Percentiles rank a stretch among this genome's conserved stretches.
phyloP scores from a whole-genome alignment of 2,888 invertebrate species.

The Phyllotreta cruciferae region DNA sequence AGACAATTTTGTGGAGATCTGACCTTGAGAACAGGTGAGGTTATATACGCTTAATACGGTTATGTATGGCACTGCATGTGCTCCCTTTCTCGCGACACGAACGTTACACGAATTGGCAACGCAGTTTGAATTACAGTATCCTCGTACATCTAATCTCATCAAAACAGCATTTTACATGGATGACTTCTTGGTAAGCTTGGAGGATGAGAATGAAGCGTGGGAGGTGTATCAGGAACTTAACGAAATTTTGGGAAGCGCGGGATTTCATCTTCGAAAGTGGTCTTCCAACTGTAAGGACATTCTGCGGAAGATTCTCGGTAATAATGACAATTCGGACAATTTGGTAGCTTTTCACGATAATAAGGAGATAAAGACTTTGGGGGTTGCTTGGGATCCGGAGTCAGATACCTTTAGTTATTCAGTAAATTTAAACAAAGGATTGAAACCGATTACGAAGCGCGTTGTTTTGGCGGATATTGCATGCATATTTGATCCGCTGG shows the following conservation, averaged over 20 bases:
- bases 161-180: constrained; percentile 34
- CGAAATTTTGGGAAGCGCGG: constrained; percentile 13
- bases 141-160: constrained; percentile 19
- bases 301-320: not conserved
- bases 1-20: constrained; percentile 23
- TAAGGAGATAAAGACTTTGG: constrained; percentile 9
- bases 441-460: constrained; percentile 9
- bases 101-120: constrained; percentile 31
- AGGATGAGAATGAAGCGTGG: constrained; percentile 16
- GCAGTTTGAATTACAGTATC: constrained; percentile 17
- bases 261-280: constrained; percentile 29
- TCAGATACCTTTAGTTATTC: constrained; percentile 4
- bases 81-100: constrained; percentile 30
- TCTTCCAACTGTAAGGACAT: constrained; percentile 8
- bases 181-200: constrained; percentile 30
- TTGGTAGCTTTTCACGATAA: not conserved
- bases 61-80: constrained; percentile 26
- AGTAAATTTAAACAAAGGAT: not conserved
- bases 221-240: constrained; percentile 15
- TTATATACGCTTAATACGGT: constrained; percentile 24
- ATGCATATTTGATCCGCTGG: constrained; percentile 22
- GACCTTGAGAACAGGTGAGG: not conserved
- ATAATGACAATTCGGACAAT: not conserved
- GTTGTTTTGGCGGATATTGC: constrained; percentile 17
- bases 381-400: constrained; percentile 5